A percentile compares a stretch with the other conserved stretches of the same genome.
Evolutionary conservation across 2,888 invertebrate species (phyloP).

Genomic region (Lamellibrachia columna): DNA sequence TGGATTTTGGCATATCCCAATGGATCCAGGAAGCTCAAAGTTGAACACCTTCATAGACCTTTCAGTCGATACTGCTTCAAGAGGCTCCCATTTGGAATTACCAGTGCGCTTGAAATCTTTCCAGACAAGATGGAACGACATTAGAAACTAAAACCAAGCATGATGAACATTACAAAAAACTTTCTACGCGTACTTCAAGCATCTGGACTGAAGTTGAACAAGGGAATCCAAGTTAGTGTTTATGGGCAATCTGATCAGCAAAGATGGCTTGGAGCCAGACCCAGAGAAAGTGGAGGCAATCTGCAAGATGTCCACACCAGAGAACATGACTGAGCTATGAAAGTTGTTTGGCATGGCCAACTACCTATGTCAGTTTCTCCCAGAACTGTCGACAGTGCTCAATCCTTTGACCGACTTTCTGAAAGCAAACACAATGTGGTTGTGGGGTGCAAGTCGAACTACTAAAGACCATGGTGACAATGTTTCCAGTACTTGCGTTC

Average conservation of each 20-base stretch:
- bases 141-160: too few species aligned
- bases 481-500: constrained; percentile 13
- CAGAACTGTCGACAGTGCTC: not conserved
- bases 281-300: constrained; percentile 35
- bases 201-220: too few species aligned
- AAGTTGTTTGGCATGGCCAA: not conserved
- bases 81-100: not conserved
- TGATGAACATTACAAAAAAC: too few species aligned
- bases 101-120: not conserved
- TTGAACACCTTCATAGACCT: not conserved
- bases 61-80: not conserved
- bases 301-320: constrained; percentile 34
- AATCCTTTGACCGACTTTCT: constrained; percentile 28
- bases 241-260: too few species aligned
- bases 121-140: too few species aligned
- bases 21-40: not conserved
- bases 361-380: not conserved
- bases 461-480: constrained; percentile 19
- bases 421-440: constrained; percentile 34
- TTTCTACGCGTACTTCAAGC: too few species aligned
- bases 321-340: not conserved
- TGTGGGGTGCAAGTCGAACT: constrained; percentile 12
- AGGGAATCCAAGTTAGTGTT: too few species aligned
- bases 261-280: constrained; percentile 32
- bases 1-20: not conserved